Evolutionary conservation across 2,888 invertebrate species (phyloP).

Genomic region (Fissipunctia ypsillon): DNA sequence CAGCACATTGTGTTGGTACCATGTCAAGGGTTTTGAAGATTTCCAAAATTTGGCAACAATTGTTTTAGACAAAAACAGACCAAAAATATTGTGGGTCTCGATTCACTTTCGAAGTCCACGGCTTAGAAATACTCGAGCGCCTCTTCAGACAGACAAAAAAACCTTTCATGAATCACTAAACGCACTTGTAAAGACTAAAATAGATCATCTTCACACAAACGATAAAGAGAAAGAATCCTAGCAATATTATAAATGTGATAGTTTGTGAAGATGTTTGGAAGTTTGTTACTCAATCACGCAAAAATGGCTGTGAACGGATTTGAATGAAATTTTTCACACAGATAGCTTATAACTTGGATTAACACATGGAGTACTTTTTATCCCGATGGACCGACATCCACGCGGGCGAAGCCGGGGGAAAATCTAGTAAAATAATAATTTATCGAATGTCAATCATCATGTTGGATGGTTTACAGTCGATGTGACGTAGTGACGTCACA

Average conservation of each 20-base stretch:
- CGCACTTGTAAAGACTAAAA: constrained; percentile 34
- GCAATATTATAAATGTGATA: too few relatives aligned
- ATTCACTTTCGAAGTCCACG: constrained; percentile 62
- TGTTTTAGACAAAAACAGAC: constrained; percentile 62
- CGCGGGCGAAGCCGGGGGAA: too few relatives aligned
- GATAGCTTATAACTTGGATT: too few relatives aligned
- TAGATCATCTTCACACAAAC: constrained; percentile 43
- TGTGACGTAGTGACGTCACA: too few relatives aligned
- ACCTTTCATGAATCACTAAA: constrained; percentile 52
- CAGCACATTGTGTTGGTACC: constrained; percentile 78
- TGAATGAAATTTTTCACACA: too few relatives aligned
- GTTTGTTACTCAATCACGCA: too few relatives aligned
- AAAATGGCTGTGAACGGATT: too few relatives aligned
- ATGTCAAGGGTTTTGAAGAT: constrained; percentile 81
- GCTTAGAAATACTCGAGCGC: constrained; percentile 74
- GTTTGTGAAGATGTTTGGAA: too few relatives aligned
- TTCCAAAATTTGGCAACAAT: constrained; percentile 82
- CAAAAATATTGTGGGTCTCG: constrained; percentile 54
- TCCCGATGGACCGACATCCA: too few relatives aligned
- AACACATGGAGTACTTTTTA: too few relatives aligned
- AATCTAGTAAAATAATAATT: constrained; percentile 40
- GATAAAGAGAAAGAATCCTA: constrained; percentile 13
- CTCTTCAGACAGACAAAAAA: constrained; percentile 82
- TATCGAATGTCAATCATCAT: constrained; percentile 57
- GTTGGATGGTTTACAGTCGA: constrained; percentile 53